Conservation (phyloP, 2,888 invertebrate genomes). For the Parasteatoda lunata region DNA sequence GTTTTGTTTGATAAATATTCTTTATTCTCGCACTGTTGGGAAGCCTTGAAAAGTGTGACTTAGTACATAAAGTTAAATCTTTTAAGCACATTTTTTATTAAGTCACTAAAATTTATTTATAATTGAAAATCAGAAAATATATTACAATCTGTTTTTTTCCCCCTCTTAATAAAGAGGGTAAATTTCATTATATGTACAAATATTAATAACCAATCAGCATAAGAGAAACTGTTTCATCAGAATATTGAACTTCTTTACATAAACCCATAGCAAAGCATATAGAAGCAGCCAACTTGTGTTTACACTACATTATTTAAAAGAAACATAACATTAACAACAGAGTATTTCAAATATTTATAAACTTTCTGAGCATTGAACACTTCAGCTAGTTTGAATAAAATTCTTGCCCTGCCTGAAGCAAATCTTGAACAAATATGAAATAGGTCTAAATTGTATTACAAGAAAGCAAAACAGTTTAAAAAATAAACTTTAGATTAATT, state of each 20-base stretch:
- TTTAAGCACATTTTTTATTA: too few relatives aligned
- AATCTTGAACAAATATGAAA: too few relatives aligned
- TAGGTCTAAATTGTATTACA: too few relatives aligned
- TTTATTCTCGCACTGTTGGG: not conserved
- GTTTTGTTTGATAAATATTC: not conserved
- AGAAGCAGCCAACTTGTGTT: constrained; percentile 55
- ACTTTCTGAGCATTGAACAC: not conserved
- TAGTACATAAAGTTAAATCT: too few relatives aligned
- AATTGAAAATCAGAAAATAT: too few relatives aligned
- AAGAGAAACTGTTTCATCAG: constrained; percentile 61
- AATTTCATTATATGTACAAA: too few relatives aligned
- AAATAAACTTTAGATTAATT: too few relatives aligned
- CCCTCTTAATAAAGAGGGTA: too few relatives aligned
- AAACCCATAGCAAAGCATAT: constrained; percentile 55
- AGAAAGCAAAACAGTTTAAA: too few relatives aligned
- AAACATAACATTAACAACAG: not conserved
- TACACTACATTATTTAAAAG: constrained; percentile 51
- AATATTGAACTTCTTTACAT: constrained; percentile 61
- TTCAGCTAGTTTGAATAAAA: constrained; percentile 1
- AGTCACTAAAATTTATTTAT: too few relatives aligned
- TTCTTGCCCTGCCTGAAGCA: not conserved
- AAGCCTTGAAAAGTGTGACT: too few relatives aligned
- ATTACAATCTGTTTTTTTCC: too few relatives aligned
- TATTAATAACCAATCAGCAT: constrained; percentile 43
- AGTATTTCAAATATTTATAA: not conserved